These are phyloP conservation scores for Brachystomella parvula DNA, from an alignment of 1,140 invertebrate species.

Conservation along the genomic window DNA sequence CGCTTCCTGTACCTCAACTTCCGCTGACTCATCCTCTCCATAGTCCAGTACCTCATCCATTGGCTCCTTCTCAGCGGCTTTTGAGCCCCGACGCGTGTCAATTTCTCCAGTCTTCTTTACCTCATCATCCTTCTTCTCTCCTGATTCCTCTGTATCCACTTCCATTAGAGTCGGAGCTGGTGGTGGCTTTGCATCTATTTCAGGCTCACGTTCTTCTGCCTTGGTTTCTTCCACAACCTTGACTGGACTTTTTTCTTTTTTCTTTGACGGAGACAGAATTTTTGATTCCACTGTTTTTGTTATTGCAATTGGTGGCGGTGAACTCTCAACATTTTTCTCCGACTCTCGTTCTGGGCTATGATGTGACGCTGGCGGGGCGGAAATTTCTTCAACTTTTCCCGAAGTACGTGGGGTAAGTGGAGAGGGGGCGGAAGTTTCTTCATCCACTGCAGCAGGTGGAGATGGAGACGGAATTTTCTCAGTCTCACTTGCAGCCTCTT, in stretches of 20 bases:
- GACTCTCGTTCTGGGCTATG: not conserved
- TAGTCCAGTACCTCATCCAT: constrained; percentile 34
- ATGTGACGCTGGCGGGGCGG: not conserved
- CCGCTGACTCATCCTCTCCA: constrained; percentile 26
- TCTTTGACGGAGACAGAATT: not conserved
- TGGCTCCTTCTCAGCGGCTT: not conserved
- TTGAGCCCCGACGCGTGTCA: not conserved
- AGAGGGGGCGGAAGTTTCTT: too few species aligned
- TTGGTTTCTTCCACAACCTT: not conserved
- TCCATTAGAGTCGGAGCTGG: not conserved
- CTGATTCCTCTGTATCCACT: not conserved
- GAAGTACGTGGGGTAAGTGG: not conserved
- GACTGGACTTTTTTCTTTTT: not conserved
- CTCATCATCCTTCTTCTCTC: not conserved
- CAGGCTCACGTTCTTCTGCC: too few species aligned
- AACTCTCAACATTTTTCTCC: too few species aligned
- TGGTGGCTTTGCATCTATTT: not conserved
- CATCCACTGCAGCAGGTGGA: too few species aligned
- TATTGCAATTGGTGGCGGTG: too few species aligned
- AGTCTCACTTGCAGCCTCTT: not conserved
- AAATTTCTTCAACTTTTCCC: not conserved
- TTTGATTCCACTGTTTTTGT: not conserved
- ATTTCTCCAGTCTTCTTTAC: not conserved
- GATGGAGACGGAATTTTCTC: too few species aligned
- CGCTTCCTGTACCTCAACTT: not conserved